A percentile compares a stretch with the other conserved stretches of the same genome.
phyloP scores from a whole-genome alignment of 2,888 invertebrate species.

The Neria commutata region DNA sequence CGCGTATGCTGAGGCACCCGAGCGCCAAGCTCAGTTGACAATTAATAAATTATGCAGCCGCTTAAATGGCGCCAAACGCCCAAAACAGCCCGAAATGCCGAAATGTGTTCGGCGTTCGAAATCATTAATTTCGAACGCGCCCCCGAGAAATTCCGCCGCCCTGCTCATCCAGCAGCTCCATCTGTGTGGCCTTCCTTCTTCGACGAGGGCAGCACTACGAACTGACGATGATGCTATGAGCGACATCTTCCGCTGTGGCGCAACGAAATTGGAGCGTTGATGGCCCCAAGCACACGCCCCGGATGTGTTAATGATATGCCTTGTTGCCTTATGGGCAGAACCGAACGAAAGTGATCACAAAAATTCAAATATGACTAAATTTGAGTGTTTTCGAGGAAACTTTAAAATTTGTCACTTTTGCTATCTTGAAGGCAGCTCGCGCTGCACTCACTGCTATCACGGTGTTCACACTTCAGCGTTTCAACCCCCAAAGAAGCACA shows the following conservation, averaged over 20 bases:
- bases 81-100: background rate
- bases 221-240: background rate
- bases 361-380: background rate
- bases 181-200: background rate
- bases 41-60: conserved; percentile 57
- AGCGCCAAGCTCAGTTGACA: conserved; percentile 61
- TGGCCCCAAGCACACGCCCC: conserved; percentile 12
- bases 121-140: background rate
- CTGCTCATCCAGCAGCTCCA: background rate
- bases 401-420: background rate
- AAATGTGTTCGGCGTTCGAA: background rate
- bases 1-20: conserved; percentile 50
- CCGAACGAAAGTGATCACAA: background rate
- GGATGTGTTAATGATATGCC: conserved; percentile 25
- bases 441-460: conserved; percentile 32
- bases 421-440: conserved; percentile 19
- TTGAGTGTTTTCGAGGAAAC: conserved; percentile 5
- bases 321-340: conserved; percentile 12
- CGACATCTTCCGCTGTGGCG: conserved; percentile 18
- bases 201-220: background rate
- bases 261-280: conserved; percentile 15
- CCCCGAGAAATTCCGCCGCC: background rate
- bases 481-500: background rate
- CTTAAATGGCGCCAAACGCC: conserved; percentile 56
- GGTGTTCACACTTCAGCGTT: conserved; percentile 54